A percentile compares a stretch with the other conserved stretches of the same genome.
Conservation (phyloP, 2,797 vertebrate species). For the Spheniscus humboldti region DNA sequence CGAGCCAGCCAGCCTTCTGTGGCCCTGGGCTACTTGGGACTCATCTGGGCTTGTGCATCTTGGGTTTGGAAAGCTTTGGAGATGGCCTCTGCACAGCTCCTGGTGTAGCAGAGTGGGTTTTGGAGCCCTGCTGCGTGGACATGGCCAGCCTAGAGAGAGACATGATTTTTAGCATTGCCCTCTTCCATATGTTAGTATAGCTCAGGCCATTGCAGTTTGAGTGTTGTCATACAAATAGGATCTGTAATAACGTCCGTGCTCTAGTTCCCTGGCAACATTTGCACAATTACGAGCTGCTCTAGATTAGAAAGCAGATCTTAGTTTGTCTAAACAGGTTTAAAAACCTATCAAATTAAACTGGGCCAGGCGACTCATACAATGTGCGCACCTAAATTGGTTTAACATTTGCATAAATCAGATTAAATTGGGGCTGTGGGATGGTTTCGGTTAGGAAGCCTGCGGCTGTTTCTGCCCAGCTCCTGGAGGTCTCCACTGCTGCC, state of each 20-base stretch:
- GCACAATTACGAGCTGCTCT: neutral
- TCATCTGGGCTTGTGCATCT: neutral
- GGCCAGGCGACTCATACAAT: neutral
- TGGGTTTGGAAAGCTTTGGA: neutral
- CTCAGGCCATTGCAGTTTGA: neutral
- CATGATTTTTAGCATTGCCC: neutral
- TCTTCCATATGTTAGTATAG: rapidly evolving
- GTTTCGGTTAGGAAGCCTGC: neutral
- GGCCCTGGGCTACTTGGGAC: neutral
- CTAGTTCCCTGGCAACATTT: neutral
- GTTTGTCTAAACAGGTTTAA: conserved; percentile 50
- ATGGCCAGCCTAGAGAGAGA: neutral
- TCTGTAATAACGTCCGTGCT: neutral
- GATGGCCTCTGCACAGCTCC: neutral
- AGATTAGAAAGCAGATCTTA: conserved; percentile 5
- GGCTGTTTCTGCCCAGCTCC: neutral
- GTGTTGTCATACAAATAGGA: neutral
- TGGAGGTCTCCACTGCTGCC: neutral
- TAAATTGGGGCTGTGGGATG: neutral
- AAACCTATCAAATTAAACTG: conserved; percentile 27
- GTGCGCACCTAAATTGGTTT: conserved; percentile 30
- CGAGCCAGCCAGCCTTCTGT: rapidly evolving
- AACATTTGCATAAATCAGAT: conserved; percentile 6
- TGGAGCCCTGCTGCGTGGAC: neutral
- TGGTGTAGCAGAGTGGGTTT: neutral